Base-by-base conservation (phyloP, 2,888 invertebrate genomes). In the Watsonalla binaria region DNA sequence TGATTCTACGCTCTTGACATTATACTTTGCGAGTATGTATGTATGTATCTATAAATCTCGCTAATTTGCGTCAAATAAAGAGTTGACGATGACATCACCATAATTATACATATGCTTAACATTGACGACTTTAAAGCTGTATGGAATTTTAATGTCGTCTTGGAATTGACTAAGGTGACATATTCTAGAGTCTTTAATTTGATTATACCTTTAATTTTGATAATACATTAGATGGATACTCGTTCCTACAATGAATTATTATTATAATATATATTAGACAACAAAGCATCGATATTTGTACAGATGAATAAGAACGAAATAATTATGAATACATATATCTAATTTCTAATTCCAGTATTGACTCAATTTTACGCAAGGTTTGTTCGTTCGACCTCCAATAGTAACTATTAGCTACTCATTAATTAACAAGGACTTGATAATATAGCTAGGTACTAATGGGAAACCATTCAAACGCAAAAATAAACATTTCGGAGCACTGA, bases 61-160 rank as follows among this genome's bases (percentile, higher is more conserved):
- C 37, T 6, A 37, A 37, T 8, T 37, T 37, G 8, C 37, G 8
- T 37, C 7, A 14, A 24, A 14, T 35, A 48, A 47, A 35, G 11
- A 11, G 35, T 7, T 35, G 34, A 48, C 6, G 34, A 24, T 35
- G n/a, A 35, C 34, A 35, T 13, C 45, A 45, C 34, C 50, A 51
- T 52, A 54, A 47, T 51, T 39, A 46, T 24, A 24, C 24, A 52
- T 51, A 47, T 55, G 50, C 58, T 57, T 53, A 35, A 54, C 56
- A 59, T 61, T 59, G 54, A 46, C 15, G 52, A 60, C 58, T 54
- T 63, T 50, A 52, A 54, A 56, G 46, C 37, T 54, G 47, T 54
- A 46, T 63, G 52, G 59, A 64, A 68, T 69, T 64, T 60, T 55
- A 71, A 60, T 52, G 24, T 4, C 24, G 24, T 54, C 59, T 51